Conservation (phyloP, 2,888 invertebrate species). For the Euclidia mi region DNA sequence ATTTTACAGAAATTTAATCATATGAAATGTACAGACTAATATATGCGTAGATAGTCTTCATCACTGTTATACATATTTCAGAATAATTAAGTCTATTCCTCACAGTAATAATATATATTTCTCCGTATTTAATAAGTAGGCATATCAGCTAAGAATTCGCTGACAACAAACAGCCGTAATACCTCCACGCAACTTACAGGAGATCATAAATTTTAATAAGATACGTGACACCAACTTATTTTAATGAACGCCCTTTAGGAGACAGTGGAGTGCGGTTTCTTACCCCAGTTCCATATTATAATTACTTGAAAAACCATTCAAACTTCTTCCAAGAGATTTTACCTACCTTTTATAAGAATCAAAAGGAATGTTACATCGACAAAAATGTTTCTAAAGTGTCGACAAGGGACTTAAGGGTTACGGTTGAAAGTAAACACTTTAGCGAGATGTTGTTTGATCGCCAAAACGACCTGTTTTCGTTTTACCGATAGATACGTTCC, state of each 20-base stretch:
- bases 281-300: conserved; percentile 44
- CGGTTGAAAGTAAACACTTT: conserved; percentile 34
- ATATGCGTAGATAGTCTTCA: no score
- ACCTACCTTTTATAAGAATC: conserved; percentile 33
- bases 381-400: conserved; percentile 31
- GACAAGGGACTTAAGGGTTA: conserved; percentile 32
- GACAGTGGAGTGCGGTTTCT: conserved; percentile 31
- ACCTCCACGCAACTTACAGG: conserved; percentile 19
- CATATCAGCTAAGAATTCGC: background rate
- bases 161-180: conserved; percentile 16
- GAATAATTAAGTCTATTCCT: no score
- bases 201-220: conserved; percentile 56
- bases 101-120: no score
- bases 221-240: conserved; percentile 53
- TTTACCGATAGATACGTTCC: conserved; percentile 4
- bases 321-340: conserved; percentile 42
- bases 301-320: conserved; percentile 51
- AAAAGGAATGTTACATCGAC: conserved; percentile 43
- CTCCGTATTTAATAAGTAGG: no score
- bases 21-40: no score
- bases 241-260: conserved; percentile 53
- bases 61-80: no score
- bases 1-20: no score
- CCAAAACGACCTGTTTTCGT: conserved; percentile 24
- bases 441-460: conserved; percentile 31